These are phyloP conservation scores for Cecidostiba fungosa DNA, from an alignment of 2,888 invertebrate genomes.

Conservation along the genomic window DNA sequence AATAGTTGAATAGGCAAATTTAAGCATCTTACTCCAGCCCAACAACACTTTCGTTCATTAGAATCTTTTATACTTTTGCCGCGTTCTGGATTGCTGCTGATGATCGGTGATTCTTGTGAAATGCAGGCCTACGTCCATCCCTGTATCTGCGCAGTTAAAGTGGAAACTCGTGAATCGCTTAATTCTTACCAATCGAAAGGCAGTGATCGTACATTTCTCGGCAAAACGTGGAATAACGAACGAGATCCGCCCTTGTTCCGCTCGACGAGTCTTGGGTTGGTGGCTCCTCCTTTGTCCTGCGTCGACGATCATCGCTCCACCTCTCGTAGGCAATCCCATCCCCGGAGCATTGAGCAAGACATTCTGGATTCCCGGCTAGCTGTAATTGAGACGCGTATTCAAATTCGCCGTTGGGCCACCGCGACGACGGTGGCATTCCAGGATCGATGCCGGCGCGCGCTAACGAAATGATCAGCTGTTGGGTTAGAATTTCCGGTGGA, in stretches of 20 bases:
- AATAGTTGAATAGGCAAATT: too few relatives aligned
- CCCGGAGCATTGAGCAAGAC: neutral
- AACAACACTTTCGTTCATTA: too few relatives aligned
- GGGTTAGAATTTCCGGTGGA: neutral
- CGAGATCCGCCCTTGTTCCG: neutral
- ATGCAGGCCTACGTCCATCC: too few relatives aligned
- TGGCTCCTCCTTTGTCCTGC: neutral
- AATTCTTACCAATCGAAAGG: too few relatives aligned
- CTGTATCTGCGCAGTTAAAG: too few relatives aligned
- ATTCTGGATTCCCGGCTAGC: neutral
- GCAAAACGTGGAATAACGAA: neutral
- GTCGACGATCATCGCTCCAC: neutral
- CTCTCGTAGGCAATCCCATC: neutral
- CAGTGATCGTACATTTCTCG: neutral
- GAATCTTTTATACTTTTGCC: too few relatives aligned
- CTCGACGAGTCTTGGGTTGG: neutral
- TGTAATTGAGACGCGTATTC: constrained; percentile 9
- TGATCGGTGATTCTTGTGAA: too few relatives aligned
- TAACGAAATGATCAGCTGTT: constrained; percentile 18
- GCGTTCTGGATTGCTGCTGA: too few relatives aligned
- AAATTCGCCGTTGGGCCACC: neutral
- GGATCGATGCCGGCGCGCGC: neutral
- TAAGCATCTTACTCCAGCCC: too few relatives aligned
- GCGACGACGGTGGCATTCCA: neutral
- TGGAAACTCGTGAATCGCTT: neutral